Conservation (phyloP, 2,113 vertebrate species). For the Redunca redunca region DNA sequence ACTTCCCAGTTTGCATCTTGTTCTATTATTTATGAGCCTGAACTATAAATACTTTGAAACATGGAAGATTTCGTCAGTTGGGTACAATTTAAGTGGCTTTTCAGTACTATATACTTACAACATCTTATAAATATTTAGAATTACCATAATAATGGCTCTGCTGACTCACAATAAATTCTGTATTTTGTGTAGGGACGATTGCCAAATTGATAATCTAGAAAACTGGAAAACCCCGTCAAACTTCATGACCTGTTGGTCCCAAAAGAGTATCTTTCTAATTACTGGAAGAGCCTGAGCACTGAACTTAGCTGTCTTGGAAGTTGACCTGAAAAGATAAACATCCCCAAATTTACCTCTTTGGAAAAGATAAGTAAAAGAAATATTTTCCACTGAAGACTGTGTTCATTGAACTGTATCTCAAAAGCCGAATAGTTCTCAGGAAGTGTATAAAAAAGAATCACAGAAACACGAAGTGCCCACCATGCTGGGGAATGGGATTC, state of each 20-base stretch:
- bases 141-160: constrained; percentile 32
- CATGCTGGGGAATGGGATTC: neutral
- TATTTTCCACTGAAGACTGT: constrained; percentile 36
- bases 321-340: constrained; percentile 59
- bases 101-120: constrained; percentile 54
- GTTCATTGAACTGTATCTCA: neutral
- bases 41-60: constrained; percentile 49
- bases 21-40: constrained; percentile 15
- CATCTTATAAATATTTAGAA: constrained; percentile 70
- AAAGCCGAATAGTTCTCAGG: neutral
- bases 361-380: constrained; percentile 55
- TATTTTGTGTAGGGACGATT: constrained; percentile 42
- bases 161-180: constrained; percentile 52
- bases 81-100: constrained; percentile 53
- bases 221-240: constrained; percentile 68
- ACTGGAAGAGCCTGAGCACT: constrained; percentile 50
- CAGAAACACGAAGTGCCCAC: neutral
- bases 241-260: constrained; percentile 49
- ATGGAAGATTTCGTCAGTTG: neutral
- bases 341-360: constrained; percentile 60
- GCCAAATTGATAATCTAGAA: constrained; percentile 70
- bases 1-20: neutral
- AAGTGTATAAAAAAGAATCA: neutral
- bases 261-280: constrained; percentile 51
- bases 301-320: constrained; percentile 45